phyloP scores from a whole-genome alignment of 2,113 vertebrate genomes.

The Alosa alosa region DNA sequence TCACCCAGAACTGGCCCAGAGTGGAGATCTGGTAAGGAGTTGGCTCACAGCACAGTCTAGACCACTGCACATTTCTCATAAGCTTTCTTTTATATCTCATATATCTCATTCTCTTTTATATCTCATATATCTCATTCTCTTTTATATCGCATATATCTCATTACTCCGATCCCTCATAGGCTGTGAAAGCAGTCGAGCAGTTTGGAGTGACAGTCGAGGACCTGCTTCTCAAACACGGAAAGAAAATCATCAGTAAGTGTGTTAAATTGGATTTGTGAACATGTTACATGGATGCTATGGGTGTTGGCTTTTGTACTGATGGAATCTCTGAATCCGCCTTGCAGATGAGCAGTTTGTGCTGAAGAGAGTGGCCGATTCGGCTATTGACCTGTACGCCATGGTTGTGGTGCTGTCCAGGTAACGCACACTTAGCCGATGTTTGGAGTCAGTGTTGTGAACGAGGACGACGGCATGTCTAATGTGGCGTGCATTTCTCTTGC shows the following conservation, averaged over 20 bases:
- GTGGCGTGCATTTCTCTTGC: neutral
- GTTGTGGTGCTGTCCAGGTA: conserved; percentile 86
- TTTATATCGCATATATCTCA: too few species aligned
- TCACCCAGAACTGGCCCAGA: conserved; percentile 75
- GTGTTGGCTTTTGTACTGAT: neutral
- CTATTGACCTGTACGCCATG: conserved; percentile 90
- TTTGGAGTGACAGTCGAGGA: conserved; percentile 77
- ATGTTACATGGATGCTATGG: neutral
- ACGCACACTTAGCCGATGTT: neutral
- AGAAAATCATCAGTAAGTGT: conserved; percentile 79
- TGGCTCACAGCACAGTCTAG: neutral
- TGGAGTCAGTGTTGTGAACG: neutral
- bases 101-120: too few species aligned
- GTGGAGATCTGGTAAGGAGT: conserved; percentile 70
- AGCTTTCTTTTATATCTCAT: too few species aligned
- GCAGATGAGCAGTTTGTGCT: conserved; percentile 87
- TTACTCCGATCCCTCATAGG: conserved; percentile 52
- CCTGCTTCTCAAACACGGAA: conserved; percentile 81
- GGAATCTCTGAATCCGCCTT: neutral
- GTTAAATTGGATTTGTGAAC: too few species aligned
- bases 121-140: too few species aligned
- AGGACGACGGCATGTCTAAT: neutral
- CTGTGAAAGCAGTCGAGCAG: conserved; percentile 75
- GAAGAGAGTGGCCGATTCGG: conserved; percentile 80
- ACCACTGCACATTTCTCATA: neutral